Evolutionary conservation across 1,140 invertebrate genomes (phyloP).

Genomic region (Bemisia tabaci): DNA sequence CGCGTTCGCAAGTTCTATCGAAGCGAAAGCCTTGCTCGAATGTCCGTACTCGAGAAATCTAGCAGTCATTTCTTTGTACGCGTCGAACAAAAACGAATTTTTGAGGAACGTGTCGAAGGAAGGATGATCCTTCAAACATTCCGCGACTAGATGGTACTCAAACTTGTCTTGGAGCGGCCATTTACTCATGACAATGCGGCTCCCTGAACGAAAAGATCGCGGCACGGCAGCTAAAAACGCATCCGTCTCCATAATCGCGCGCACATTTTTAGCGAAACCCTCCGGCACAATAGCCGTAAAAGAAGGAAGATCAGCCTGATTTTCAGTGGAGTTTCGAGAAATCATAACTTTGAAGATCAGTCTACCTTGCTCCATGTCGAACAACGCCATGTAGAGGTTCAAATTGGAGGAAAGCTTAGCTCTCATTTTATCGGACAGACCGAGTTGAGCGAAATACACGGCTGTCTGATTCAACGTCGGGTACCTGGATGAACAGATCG

Average conservation of each 20-base stretch:
- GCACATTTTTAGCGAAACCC: neutral
- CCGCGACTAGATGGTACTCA: neutral
- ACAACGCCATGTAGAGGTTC: too few species aligned
- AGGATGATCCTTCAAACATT: neutral
- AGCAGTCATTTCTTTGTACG: neutral
- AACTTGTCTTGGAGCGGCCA: neutral
- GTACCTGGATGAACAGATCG: neutral
- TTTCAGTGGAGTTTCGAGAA: neutral
- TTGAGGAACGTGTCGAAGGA: neutral
- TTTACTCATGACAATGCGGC: neutral
- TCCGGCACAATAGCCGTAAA: too few species aligned
- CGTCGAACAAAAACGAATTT: neutral
- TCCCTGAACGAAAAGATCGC: neutral
- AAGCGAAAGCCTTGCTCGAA: neutral
- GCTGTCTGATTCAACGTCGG: neutral
- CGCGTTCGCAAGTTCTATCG: neutral
- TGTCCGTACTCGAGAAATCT: neutral
- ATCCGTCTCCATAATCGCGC: neutral
- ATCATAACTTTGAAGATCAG: neutral
- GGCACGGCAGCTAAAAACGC: neutral
- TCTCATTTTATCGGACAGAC: neutral
- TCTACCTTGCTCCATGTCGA: too few species aligned
- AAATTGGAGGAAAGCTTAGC: too few species aligned
- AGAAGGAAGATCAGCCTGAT: too few species aligned
- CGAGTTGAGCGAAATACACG: neutral